Base-by-base conservation (phyloP, 2,797 vertebrate genomes). In the Oreonectes daqikongensis region DNA sequence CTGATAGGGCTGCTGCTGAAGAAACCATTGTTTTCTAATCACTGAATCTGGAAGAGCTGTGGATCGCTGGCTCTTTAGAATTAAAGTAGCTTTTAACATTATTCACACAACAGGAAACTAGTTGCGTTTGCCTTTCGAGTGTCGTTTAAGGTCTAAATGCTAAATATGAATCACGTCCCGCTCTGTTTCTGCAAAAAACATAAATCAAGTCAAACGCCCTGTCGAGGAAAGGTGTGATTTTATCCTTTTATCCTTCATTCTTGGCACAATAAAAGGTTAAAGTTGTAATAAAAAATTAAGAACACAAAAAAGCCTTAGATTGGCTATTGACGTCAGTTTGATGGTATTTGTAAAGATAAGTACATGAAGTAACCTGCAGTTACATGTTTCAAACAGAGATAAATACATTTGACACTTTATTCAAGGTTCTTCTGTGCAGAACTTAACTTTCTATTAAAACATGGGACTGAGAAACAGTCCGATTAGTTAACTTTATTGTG, bases 1-100 rank as follows among this genome's bases (percentile, higher is more conserved):
- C 74, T 68, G 70, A 82, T 57, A 78, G 83, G 73, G 30, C 57
- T 17, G 42, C 4, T 10, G 22, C 7, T 35, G 59, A 50, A 15
- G 66, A 3, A 32, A 30, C n/a, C 0, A 24, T 26, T 57, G 46
- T 6, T 1, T 40, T 75, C 55, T 61, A 74, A 46, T 59, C 17
- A 57, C 10, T n/a, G 26, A 40, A 48, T 57, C 22, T 7, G 17
- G 12, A 8, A 11, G 53, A 53, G 26, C 8, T 44, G 24, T 53
- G 53, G 15, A 73, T 35, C 30, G 60, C 8, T 69, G 55, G 46
- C 5, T 28, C 35, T 28, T n/a, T 35, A 66, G 61, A 74, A 73
- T 40, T 52, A 64, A 50, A 0, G 0, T 0, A 11, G 9, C 9
- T 2, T 22, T 73, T 20, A 18, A n/a, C 30, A 55, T 35, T 24